Conservation (phyloP, 2,113 vertebrate species). For the Lates calcarifer region DNA sequence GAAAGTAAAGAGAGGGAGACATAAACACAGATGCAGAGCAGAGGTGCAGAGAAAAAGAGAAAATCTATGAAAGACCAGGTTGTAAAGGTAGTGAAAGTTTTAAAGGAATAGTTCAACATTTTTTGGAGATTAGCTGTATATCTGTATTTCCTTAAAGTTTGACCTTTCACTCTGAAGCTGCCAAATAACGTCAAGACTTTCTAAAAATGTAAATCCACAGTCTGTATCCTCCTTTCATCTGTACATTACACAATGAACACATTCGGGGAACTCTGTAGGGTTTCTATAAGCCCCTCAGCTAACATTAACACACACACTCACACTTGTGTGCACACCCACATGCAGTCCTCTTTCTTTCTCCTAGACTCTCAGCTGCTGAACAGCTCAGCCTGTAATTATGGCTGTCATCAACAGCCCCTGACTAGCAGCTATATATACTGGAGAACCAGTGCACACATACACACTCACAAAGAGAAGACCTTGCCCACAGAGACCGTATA, state of each 20-base stretch:
- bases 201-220: neutral
- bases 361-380: conserved; percentile 78
- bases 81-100: neutral
- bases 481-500: neutral
- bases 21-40: neutral
- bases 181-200: neutral
- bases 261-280: conserved; percentile 22
- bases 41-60: neutral
- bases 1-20: no score
- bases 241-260: conserved; percentile 6
- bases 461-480: conserved; percentile 13
- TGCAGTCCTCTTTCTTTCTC: conserved; percentile 33
- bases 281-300: conserved; percentile 53
- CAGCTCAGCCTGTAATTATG: conserved; percentile 82
- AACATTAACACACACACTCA: conserved; percentile 28
- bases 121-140: neutral
- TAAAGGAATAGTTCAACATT: neutral
- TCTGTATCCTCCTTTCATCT: conserved; percentile 6
- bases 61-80: neutral
- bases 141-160: neutral
- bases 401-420: conserved; percentile 81
- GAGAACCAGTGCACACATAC: conserved; percentile 32
- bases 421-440: conserved; percentile 83
- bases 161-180: neutral
- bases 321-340: conserved; percentile 35